These are phyloP conservation scores for Dendrocincla tyrannina DNA, from an alignment of 2,797 vertebrate genomes.

Conservation along the genomic window DNA sequence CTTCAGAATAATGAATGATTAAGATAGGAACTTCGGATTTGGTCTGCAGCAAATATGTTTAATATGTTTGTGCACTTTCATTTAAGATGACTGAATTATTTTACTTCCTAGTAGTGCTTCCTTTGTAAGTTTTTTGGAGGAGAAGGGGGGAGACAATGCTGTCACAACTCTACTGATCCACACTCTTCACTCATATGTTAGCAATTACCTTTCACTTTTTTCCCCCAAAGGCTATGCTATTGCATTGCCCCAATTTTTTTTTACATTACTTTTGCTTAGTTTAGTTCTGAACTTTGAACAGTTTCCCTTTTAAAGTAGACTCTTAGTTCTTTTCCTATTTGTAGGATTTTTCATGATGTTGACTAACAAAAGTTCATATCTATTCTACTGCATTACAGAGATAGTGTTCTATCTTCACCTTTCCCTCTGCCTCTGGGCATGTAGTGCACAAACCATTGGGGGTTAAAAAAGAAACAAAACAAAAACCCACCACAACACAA, in stretches of 20 bases:
- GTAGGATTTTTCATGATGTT: neutral
- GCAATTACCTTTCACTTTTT: neutral
- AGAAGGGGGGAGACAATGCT: neutral
- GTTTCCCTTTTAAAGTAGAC: conserved; percentile 10
- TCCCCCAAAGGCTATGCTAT: neutral
- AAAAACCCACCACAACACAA: neutral
- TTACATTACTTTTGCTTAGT: conserved; percentile 1
- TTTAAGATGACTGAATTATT: neutral
- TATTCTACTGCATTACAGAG: neutral
- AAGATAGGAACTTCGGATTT: neutral
- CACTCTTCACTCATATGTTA: neutral
- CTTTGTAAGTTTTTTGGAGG: neutral
- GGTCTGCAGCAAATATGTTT: conserved; percentile 4
- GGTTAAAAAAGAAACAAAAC: neutral
- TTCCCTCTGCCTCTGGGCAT: neutral
- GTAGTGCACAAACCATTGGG: neutral
- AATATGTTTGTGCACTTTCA: neutral
- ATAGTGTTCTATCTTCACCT: conserved; percentile 1
- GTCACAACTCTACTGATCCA: neutral
- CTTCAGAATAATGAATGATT: neutral
- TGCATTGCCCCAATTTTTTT: neutral
- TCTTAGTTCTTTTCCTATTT: neutral
- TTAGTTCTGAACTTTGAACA: neutral
- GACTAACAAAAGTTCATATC: neutral
- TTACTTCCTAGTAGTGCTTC: neutral